Base-by-base conservation (phyloP, 2,797 vertebrate species). In the Coregonus sp. region DNA sequence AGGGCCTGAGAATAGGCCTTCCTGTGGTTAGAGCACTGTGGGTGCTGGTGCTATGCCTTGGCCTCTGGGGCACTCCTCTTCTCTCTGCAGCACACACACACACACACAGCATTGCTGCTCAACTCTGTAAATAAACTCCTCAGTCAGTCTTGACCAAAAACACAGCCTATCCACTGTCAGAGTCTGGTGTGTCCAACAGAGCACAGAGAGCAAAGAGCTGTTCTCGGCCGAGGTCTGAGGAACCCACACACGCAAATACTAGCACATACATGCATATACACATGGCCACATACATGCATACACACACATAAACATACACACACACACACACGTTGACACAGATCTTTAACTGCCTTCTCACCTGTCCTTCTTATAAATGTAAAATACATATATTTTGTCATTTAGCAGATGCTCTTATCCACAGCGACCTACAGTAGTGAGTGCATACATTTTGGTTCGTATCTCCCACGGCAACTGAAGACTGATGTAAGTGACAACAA, bases 401-500 rank as follows among this genome's bases (percentile, higher is more conserved):
- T 47, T 47, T 47, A 47, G 40, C 40, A 47, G 40, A 47, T 0
- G 9, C 2, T 47, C 9, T 47, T 47, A 47, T 47, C 40, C 40
- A 47, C 9, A 47, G 40, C 40, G 9, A 47, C 40, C 9, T 40
- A 9, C 40, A 40, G 7, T 9, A 40, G 2, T 40, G 40, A 40
- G 40, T 47, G 40, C 7, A 9, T 47, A 47, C 40, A 47, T 47
- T 47, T 47, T 2, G 9, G 9, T 16, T n/a, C 4, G 18, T 2
- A 33, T 31, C 40, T 0, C 35, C 63, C 29, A 66, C 61, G 20
- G 54, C 61, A 73, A 7, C 51, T n/a, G 51, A 29, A 71, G 50
- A 77, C 74, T 47, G 70, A 74, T 81, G 80, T 72, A 65, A 20
- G 79, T 80, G 73, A 78, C 67, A 56, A 61, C 81, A 70, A 78